Conservation (phyloP, 1,140 invertebrate species). For the Rhagoletis pomonella region DNA sequence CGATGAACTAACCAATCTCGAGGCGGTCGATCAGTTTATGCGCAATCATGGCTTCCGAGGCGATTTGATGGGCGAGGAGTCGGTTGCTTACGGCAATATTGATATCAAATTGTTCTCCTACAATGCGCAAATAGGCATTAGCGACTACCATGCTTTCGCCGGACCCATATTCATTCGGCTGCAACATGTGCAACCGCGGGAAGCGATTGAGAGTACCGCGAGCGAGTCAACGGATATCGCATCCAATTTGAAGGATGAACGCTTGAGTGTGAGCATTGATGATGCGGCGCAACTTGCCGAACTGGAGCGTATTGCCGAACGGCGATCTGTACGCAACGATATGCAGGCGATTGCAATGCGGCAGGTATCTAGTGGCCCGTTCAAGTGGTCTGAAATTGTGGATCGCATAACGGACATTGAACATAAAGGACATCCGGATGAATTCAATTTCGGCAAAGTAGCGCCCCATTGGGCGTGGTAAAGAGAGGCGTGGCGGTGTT, state of each 20-base stretch:
- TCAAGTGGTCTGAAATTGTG: constrained; percentile 82
- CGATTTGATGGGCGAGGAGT: constrained; percentile 70
- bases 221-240: constrained; percentile 40
- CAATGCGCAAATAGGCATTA: constrained; percentile 66
- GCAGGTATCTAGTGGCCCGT: constrained; percentile 74
- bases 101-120: constrained; percentile 73
- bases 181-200: constrained; percentile 64
- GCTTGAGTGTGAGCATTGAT: constrained; percentile 65
- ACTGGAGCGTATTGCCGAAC: constrained; percentile 69
- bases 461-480: constrained; percentile 77
- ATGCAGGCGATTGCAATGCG: constrained; percentile 70
- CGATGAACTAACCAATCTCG: constrained; percentile 64
- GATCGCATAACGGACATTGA: constrained; percentile 77
- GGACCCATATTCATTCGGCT: constrained; percentile 70
- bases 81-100: constrained; percentile 72
- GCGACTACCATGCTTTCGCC: constrained; percentile 72
- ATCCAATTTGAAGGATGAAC: constrained; percentile 63
- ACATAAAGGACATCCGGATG: constrained; percentile 86
- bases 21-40: constrained; percentile 68
- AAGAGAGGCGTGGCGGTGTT: background rate
- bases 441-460: constrained; percentile 82
- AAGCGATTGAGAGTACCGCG: background rate
- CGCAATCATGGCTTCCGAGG: constrained; percentile 70
- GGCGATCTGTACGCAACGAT: constrained; percentile 68
- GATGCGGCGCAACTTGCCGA: constrained; percentile 65